Conservation (phyloP, 2,888 invertebrate species). For the Trachelus iudaicus region DNA sequence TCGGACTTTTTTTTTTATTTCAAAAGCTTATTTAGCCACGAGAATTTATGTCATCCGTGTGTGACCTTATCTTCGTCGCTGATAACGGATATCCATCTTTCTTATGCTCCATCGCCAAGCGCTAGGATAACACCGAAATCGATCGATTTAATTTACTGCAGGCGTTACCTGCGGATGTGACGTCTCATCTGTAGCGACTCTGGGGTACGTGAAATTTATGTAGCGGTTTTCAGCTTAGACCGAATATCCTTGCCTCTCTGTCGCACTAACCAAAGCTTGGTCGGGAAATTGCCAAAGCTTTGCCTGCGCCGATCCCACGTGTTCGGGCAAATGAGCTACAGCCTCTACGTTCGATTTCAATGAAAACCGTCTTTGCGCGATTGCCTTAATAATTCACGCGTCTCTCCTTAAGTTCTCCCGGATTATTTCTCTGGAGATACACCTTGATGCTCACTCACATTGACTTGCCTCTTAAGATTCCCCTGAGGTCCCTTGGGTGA, state of each 20-base stretch:
- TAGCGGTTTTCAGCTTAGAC: slow-evolving; percentile 20
- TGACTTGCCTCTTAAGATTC: neutral
- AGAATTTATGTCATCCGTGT: neutral
- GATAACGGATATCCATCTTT: neutral
- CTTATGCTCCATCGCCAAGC: neutral
- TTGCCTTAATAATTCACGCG: neutral
- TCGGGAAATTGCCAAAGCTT: neutral
- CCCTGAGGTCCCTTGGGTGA: neutral
- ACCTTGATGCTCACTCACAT: neutral
- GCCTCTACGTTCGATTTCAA: neutral
- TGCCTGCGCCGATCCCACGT: neutral
- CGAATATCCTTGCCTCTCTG: neutral
- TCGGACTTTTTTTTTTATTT: neutral
- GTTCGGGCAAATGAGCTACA: neutral
- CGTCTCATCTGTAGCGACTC: slow-evolving; percentile 27
- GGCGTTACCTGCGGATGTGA: slow-evolving; percentile 40
- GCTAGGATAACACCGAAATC: slow-evolving; percentile 39
- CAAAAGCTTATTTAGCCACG: too few species aligned
- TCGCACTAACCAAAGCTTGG: neutral
- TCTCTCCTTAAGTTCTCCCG: neutral
- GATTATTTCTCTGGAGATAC: neutral
- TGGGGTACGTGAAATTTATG: slow-evolving; percentile 35
- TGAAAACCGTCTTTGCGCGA: neutral
- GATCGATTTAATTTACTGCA: slow-evolving; percentile 50
- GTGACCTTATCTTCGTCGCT: neutral